These are phyloP conservation scores for Dilophus febrilis DNA, from an alignment of 2,888 invertebrate species.

Conservation along the genomic window DNA sequence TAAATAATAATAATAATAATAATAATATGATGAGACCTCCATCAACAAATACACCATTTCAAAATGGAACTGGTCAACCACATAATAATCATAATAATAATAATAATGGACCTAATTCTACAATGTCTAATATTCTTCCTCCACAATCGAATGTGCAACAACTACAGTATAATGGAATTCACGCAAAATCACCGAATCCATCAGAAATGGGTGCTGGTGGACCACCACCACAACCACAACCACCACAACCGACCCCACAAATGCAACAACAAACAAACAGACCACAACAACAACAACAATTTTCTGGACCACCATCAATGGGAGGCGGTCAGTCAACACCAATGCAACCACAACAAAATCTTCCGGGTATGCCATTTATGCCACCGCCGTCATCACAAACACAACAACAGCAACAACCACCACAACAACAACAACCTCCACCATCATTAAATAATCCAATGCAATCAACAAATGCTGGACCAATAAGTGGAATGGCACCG, in stretches of 20 bases:
- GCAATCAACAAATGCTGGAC: conserved; percentile 8
- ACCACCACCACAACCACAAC: not conserved
- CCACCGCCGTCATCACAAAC: conserved; percentile 7
- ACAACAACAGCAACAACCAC: not conserved
- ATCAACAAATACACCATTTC: not conserved
- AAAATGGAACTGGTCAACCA: no score
- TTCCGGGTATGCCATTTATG: conserved; percentile 14
- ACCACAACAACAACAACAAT: not conserved
- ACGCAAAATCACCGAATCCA: conserved; percentile 1
- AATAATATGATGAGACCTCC: no score
- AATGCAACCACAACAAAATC: conserved; percentile 12
- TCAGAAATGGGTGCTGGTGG: not conserved
- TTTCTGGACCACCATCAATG: not conserved
- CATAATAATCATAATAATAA: not conserved
- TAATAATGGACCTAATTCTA: not conserved
- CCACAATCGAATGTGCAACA: conserved; percentile 1
- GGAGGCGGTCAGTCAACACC: conserved; percentile 16
- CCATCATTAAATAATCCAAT: conserved; percentile 4
- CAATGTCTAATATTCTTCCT: not conserved
- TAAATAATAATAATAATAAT: no score
- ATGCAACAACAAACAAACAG: not conserved
- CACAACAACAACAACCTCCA: conserved; percentile 8
- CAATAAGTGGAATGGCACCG: conserved; percentile 6
- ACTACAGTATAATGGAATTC: not conserved
- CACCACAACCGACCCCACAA: not conserved